phyloP scores from a whole-genome alignment of 1,140 invertebrate species.

The Eumaeus atala region DNA sequence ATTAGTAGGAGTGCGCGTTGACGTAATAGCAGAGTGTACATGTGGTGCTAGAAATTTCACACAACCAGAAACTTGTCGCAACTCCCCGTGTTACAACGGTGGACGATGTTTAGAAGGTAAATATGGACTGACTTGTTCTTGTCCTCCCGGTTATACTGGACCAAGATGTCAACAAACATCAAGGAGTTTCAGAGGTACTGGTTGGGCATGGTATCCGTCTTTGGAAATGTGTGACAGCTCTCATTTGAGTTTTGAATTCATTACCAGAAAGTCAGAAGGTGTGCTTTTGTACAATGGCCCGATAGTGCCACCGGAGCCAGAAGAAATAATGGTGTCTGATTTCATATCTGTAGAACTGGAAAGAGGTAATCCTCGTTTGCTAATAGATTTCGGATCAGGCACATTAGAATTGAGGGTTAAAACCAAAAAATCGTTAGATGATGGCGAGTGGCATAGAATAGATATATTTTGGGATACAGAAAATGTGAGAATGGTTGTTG shows the following conservation, averaged over 20 bases:
- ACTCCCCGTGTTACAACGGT: slow-evolving; percentile 94
- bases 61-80: slow-evolving; percentile 90
- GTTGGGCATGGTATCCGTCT: slow-evolving; percentile 97
- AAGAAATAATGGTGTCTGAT: slow-evolving; percentile 92
- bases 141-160: slow-evolving; percentile 92
- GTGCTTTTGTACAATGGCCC: slow-evolving; percentile 97
- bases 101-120: slow-evolving; percentile 93
- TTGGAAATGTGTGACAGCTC: slow-evolving; percentile 97
- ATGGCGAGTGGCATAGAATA: slow-evolving; percentile 96
- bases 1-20: slow-evolving; percentile 92
- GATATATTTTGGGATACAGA: slow-evolving; percentile 97
- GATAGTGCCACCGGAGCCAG: slow-evolving; percentile 91
- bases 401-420: slow-evolving; percentile 92
- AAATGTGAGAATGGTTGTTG: slow-evolving; percentile 92
- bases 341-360: slow-evolving; percentile 95
- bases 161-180: slow-evolving; percentile 97
- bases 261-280: slow-evolving; percentile 92
- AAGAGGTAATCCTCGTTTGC: slow-evolving; percentile 89
- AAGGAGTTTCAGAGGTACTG: slow-evolving; percentile 92
- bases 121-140: slow-evolving; percentile 90
- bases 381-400: slow-evolving; percentile 97
- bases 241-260: slow-evolving; percentile 95
- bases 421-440: slow-evolving; percentile 89
- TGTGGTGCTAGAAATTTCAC: slow-evolving; percentile 93
- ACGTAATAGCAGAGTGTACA: slow-evolving; percentile 92